Conservation (phyloP, 2,797 vertebrate genomes). For the Tokudaia tokunoshimensis region DNA sequence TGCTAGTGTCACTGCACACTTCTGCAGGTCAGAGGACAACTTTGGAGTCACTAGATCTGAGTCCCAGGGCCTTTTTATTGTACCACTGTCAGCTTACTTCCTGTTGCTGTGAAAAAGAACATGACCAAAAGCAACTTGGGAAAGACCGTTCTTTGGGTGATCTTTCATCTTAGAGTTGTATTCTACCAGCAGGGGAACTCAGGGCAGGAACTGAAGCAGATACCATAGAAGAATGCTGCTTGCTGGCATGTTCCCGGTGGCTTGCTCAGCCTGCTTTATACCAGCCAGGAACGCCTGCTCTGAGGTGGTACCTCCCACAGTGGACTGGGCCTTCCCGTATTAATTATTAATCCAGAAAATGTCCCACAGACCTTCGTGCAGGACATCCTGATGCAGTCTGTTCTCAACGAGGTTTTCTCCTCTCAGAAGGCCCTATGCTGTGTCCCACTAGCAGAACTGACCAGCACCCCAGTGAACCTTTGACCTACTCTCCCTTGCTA, state of each 20-base stretch:
- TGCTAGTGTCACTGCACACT: not conserved
- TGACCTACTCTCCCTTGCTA: not conserved
- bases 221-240: not conserved
- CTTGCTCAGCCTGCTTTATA: not conserved
- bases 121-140: not conserved
- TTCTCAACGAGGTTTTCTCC: not conserved
- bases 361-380: not conserved
- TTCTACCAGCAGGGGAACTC: not conserved
- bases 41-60: not conserved
- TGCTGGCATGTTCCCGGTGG: not conserved
- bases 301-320: not conserved
- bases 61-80: too few relatives aligned
- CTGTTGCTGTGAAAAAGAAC: not conserved
- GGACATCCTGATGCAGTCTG: not conserved
- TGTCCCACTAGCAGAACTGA: not conserved
- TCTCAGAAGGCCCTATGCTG: not conserved
- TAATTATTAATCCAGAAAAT: not conserved
- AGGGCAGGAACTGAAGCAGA: not conserved
- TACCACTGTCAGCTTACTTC: not conserved
- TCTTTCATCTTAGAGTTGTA: not conserved
- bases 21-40: not conserved
- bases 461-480: not conserved
- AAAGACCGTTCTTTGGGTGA: not conserved
- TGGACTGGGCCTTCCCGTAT: not conserved
- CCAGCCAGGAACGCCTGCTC: not conserved